Conservation (phyloP, 2,113 vertebrate species). For the Aphelocoma coerulescens region DNA sequence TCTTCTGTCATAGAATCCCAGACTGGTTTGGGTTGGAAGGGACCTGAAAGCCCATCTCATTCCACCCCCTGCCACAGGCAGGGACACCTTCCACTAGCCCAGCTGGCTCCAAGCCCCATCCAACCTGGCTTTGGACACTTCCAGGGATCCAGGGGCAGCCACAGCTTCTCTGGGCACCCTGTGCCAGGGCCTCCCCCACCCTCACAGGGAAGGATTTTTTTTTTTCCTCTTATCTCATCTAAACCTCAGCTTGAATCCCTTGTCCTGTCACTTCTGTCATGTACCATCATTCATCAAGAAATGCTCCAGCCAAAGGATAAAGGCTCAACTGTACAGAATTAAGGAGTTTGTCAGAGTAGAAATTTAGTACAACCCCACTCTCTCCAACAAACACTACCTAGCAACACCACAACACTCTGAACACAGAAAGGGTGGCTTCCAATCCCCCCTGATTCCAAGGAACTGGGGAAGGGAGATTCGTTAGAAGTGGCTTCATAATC, state of each 20-base stretch:
- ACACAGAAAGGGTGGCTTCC: not conserved
- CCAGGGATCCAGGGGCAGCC: not conserved
- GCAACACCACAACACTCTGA: not conserved
- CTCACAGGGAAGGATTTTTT: not conserved
- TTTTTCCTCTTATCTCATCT: not conserved
- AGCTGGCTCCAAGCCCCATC: rapidly evolving
- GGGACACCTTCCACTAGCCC: rapidly evolving
- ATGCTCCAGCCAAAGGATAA: not conserved
- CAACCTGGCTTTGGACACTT: not conserved
- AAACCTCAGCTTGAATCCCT: not conserved
- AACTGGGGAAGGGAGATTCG: rapidly evolving
- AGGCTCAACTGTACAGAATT: not conserved
- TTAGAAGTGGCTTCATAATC: not conserved
- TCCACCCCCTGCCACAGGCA: rapidly evolving
- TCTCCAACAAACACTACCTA: not conserved
- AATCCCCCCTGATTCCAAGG: not conserved
- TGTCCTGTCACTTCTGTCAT: not conserved
- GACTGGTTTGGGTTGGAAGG: not conserved
- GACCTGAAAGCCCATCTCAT: rapidly evolving
- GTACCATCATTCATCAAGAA: not conserved
- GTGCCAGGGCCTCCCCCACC: not conserved
- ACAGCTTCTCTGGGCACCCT: not conserved
- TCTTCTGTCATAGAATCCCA: not conserved
- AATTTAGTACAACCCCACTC: not conserved
- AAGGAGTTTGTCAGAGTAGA: not conserved